Conservation (phyloP, 2,797 vertebrate genomes). For the Meda fulgida region DNA sequence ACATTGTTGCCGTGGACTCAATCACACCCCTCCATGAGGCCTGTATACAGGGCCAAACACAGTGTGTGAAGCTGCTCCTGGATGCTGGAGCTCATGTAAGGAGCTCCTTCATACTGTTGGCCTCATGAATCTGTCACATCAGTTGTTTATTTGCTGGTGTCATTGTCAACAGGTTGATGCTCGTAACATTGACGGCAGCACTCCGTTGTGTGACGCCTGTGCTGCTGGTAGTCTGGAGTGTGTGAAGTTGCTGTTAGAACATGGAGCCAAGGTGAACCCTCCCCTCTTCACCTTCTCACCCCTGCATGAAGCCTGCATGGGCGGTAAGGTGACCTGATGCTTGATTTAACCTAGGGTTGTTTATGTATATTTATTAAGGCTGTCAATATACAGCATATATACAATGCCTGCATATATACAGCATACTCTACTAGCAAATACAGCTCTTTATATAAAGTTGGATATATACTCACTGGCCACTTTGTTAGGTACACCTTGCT, state of each 20-base stretch:
- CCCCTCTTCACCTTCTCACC: conserved; percentile 88
- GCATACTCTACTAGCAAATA: not conserved
- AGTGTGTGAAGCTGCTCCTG: conserved; percentile 86
- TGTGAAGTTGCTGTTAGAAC: conserved; percentile 81
- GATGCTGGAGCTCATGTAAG: conserved; percentile 89
- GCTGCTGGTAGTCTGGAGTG: conserved; percentile 88
- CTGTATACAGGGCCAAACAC: conserved; percentile 82
- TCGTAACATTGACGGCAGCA: conserved; percentile 89
- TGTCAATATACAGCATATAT: not conserved
- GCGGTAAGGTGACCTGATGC: conserved; percentile 72
- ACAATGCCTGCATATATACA: not conserved
- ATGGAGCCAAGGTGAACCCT: conserved; percentile 88
- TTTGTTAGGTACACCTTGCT: not conserved
- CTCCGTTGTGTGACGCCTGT: conserved; percentile 89
- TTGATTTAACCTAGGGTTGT: not conserved
- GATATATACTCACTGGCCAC: not conserved
- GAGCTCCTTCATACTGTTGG: not conserved
- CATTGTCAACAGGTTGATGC: conserved; percentile 83
- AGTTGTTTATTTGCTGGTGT: not conserved
- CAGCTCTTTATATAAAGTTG: not conserved
- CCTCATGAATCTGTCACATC: conserved; percentile 4
- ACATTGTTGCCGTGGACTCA: conserved; percentile 88
- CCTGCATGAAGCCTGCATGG: conserved; percentile 93
- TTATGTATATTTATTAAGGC: not conserved
- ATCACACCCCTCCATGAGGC: conserved; percentile 91